Percentiles rank a stretch among this genome's conserved stretches.
Evolutionary conservation across 2,888 invertebrate genomes (phyloP).

Genomic region (Standfussiana lucernea): DNA sequence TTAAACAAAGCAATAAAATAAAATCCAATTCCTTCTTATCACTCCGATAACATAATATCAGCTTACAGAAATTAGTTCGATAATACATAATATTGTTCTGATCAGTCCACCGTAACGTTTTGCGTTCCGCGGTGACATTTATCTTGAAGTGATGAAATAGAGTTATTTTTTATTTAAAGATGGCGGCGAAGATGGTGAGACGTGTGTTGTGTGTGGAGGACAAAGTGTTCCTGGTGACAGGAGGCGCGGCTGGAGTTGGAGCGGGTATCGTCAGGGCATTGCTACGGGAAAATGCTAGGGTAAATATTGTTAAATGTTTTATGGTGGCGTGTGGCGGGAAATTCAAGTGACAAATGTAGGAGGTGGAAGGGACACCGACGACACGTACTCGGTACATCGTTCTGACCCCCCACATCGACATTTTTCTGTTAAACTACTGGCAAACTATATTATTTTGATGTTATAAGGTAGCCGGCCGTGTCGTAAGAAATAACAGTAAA

Average conservation of each 20-base stretch:
- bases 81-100: slow-evolving; percentile 51
- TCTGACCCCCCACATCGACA: too few species aligned
- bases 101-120: slow-evolving; percentile 32
- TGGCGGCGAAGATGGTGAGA: slow-evolving; percentile 68
- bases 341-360: neutral
- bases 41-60: slow-evolving; percentile 65
- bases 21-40: slow-evolving; percentile 66
- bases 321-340: neutral
- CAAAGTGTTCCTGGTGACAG: slow-evolving; percentile 85
- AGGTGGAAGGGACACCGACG: too few species aligned
- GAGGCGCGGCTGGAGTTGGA: slow-evolving; percentile 85
- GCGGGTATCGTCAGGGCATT: slow-evolving; percentile 81
- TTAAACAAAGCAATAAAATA: slow-evolving; percentile 49
- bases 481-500: neutral
- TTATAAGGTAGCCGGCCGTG: neutral
- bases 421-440: neutral
- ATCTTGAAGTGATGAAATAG: slow-evolving; percentile 38
- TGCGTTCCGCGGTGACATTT: slow-evolving; percentile 11
- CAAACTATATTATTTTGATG: neutral
- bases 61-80: slow-evolving; percentile 64
- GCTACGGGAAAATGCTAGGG: slow-evolving; percentile 81
- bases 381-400: too few species aligned
- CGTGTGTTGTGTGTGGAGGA: slow-evolving; percentile 73
- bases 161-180: slow-evolving; percentile 24
- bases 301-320: slow-evolving; percentile 53